phyloP scores from a whole-genome alignment of 2,888 invertebrate species.

The Ganaspis brasiliensis region DNA sequence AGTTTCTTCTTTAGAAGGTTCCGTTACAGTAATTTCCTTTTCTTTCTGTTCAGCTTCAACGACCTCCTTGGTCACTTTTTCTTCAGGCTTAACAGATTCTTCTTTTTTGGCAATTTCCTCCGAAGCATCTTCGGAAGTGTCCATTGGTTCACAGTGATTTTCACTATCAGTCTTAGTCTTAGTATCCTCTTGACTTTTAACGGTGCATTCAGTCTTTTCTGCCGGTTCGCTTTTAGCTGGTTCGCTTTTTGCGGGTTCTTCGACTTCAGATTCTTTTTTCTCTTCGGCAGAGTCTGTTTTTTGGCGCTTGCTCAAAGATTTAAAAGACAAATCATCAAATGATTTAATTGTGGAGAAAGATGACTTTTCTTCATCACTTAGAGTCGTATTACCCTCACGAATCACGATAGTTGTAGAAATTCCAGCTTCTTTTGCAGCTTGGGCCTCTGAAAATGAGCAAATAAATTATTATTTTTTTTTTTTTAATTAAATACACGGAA shows the following conservation, averaged over 20 bases:
- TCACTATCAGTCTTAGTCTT: conserved; percentile 48
- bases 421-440: conserved; percentile 90
- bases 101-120: conserved; percentile 48
- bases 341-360: conserved; percentile 84
- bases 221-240: conserved; percentile 25
- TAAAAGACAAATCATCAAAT: conserved; percentile 83
- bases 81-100: conserved; percentile 46
- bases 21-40: conserved; percentile 16
- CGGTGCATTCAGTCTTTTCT: background rate
- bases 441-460: conserved; percentile 87
- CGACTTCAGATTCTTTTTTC: conserved; percentile 54
- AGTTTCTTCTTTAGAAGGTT: conserved; percentile 43
- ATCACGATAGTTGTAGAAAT: conserved; percentile 86
- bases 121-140: conserved; percentile 71
- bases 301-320: conserved; percentile 74
- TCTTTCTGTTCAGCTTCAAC: conserved; percentile 61
- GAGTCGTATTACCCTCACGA: conserved; percentile 90
- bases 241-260: conserved; percentile 39
- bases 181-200: background rate
- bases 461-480: background rate
- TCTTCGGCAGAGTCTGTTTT: conserved; percentile 69
- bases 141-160: conserved; percentile 67
- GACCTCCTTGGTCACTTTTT: conserved; percentile 50
- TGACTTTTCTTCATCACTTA: conserved; percentile 84
- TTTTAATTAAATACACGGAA: background rate